Percentiles rank a stretch among this genome's conserved stretches.
Evolutionary conservation across 2,797 vertebrate genomes (phyloP).

Genomic region (Sphenopsis melanotis): DNA sequence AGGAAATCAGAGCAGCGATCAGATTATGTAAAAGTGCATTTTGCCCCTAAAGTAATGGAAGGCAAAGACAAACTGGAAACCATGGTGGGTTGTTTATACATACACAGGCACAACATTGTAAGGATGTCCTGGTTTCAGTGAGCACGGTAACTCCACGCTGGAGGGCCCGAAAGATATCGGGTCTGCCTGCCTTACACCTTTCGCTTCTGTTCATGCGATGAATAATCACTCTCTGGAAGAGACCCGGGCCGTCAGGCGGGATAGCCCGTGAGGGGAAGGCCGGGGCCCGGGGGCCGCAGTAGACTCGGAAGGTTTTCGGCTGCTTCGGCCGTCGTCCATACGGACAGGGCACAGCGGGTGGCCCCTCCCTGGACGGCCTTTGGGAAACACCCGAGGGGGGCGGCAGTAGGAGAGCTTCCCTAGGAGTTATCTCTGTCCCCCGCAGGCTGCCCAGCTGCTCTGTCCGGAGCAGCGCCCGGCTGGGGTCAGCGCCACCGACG

Average conservation of each 20-base stretch:
- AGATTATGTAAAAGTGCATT: background rate
- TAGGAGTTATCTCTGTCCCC: background rate
- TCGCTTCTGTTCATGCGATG: background rate
- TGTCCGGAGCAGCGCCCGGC: background rate
- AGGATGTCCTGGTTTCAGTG: background rate
- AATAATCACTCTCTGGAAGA: background rate
- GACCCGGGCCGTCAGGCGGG: background rate
- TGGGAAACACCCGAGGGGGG: background rate
- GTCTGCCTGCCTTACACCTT: background rate
- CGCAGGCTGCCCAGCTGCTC: background rate
- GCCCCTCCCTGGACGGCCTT: background rate
- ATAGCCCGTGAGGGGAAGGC: background rate
- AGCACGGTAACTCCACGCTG: fast-evolving
- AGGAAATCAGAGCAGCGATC: background rate
- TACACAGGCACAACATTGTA: fast-evolving
- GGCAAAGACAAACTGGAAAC: background rate
- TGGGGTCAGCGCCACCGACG: background rate
- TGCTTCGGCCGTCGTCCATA: background rate
- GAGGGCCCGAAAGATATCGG: background rate
- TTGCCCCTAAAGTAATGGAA: background rate
- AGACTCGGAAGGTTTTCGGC: background rate
- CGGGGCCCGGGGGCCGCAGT: background rate
- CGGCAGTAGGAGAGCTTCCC: background rate
- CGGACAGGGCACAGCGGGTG: background rate
- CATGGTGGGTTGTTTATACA: background rate